These are phyloP conservation scores for Drosophila nasuta DNA, from an alignment of 1,140 invertebrate species.

Conservation along the genomic window DNA sequence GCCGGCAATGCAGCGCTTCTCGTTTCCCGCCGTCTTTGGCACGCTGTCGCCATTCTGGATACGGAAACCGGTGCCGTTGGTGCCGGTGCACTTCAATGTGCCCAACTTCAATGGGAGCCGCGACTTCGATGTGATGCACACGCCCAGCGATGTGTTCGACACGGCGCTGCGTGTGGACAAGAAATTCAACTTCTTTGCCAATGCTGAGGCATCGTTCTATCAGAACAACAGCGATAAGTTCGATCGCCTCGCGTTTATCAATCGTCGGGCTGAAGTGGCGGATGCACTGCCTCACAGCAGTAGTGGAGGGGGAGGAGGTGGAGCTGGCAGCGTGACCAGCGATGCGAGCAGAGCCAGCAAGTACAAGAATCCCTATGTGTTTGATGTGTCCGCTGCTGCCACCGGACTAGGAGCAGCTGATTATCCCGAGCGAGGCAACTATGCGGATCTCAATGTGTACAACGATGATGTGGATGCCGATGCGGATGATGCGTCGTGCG, in stretches of 20 bases:
- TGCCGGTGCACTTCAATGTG: slow-evolving; percentile 84
- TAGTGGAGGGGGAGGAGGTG: not conserved
- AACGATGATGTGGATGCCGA: slow-evolving; percentile 70
- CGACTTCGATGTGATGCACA: slow-evolving; percentile 81
- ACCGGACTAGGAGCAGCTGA: slow-evolving; percentile 38
- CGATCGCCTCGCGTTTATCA: slow-evolving; percentile 69
- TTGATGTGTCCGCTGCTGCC: slow-evolving; percentile 55
- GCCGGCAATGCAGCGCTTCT: slow-evolving; percentile 85
- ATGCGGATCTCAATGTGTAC: slow-evolving; percentile 66
- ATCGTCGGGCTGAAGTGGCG: slow-evolving; percentile 47
- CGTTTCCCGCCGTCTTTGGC: slow-evolving; percentile 84
- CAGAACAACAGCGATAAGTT: slow-evolving; percentile 75
- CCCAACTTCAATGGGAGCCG: slow-evolving; percentile 75
- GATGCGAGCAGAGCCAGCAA: slow-evolving; percentile 56
- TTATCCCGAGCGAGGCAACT: slow-evolving; percentile 47
- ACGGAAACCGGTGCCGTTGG: slow-evolving; percentile 86
- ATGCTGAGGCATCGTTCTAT: slow-evolving; percentile 74
- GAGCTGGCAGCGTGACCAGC: not conserved
- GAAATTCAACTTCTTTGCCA: slow-evolving; percentile 84
- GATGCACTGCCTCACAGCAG: slow-evolving; percentile 53
- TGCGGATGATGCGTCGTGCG: slow-evolving; percentile 73
- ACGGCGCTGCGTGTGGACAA: slow-evolving; percentile 71
- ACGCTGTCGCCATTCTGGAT: slow-evolving; percentile 85
- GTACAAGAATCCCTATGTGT: slow-evolving; percentile 77
- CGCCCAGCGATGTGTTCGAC: slow-evolving; percentile 74